These are phyloP conservation scores for Mormyrops boulengeri DNA, from an alignment of 2,797 vertebrate genomes.

Conservation along the genomic window DNA sequence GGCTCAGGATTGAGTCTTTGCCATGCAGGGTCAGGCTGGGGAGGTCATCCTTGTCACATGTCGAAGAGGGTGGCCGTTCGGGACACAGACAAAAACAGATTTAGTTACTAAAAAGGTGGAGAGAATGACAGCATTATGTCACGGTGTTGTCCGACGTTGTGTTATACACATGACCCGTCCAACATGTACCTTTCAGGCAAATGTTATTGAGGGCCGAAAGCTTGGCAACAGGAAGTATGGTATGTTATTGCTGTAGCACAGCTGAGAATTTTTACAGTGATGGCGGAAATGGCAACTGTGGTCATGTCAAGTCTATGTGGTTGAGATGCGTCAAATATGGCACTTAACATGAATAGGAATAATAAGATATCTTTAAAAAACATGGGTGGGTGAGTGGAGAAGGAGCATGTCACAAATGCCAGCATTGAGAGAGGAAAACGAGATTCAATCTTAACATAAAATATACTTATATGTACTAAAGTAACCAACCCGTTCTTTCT, in stretches of 20 bases:
- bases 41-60: constrained; percentile 51
- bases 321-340: not conserved
- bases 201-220: no score
- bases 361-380: not conserved
- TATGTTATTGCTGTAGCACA: not conserved
- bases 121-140: not conserved
- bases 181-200: not conserved
- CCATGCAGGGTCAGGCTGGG: constrained; percentile 46
- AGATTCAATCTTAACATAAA: not conserved
- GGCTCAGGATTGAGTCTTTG: constrained; percentile 57
- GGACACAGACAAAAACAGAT: constrained; percentile 6
- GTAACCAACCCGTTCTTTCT: not conserved
- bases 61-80: constrained; percentile 56
- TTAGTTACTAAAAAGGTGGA: not conserved
- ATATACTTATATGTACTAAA: not conserved
- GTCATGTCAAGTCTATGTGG: not conserved
- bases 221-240: not conserved
- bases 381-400: not conserved
- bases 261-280: not conserved
- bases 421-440: not conserved
- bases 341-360: not conserved
- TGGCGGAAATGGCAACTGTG: not conserved
- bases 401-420: not conserved
- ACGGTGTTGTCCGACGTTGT: not conserved
- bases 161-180: not conserved